These are phyloP conservation scores for Eilema sororculum DNA, from an alignment of 2,888 invertebrate species.

Conservation along the genomic window DNA sequence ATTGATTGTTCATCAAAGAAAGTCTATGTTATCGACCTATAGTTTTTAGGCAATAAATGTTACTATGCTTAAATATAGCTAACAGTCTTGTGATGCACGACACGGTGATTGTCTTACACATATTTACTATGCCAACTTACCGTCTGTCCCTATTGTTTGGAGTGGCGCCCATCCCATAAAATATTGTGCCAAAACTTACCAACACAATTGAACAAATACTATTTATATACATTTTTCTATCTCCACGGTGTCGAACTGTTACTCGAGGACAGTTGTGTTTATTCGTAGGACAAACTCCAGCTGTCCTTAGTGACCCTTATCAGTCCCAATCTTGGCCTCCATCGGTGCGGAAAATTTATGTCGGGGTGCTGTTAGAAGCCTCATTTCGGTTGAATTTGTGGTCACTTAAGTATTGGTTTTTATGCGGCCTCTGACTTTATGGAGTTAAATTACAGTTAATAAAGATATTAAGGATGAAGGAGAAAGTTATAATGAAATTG, in stretches of 20 bases:
- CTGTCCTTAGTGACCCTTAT: conserved; percentile 44
- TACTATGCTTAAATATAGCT: conserved; percentile 14
- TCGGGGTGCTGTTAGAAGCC: conserved; percentile 26
- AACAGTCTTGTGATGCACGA: conserved; percentile 25
- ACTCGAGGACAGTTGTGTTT: conserved; percentile 14
- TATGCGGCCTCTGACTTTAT: conserved; percentile 7
- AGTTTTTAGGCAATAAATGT: conserved; percentile 2
- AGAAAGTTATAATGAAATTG: conserved; percentile 15
- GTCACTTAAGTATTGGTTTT: conserved; percentile 7
- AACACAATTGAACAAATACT: conserved; percentile 36
- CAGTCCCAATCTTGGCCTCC: conserved; percentile 31
- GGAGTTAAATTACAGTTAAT: conserved; percentile 14
- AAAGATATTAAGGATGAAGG: conserved; percentile 15
- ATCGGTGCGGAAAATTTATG: conserved; percentile 34
- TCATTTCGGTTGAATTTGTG: conserved; percentile 20
- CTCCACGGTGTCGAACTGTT: conserved; percentile 19
- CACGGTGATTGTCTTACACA: conserved; percentile 23
- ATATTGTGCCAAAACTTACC: conserved; percentile 32
- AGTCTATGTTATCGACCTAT: conserved; percentile 13
- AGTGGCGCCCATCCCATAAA: conserved; percentile 37
- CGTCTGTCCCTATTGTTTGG: conserved; percentile 31
- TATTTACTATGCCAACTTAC: conserved; percentile 21
- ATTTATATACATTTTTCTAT: conserved; percentile 26
- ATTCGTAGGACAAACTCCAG: conserved; percentile 33
- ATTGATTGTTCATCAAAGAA: conserved; percentile 36